Evolutionary conservation across 2,113 vertebrate species (phyloP).

Genomic region (Azemiops feae): DNA sequence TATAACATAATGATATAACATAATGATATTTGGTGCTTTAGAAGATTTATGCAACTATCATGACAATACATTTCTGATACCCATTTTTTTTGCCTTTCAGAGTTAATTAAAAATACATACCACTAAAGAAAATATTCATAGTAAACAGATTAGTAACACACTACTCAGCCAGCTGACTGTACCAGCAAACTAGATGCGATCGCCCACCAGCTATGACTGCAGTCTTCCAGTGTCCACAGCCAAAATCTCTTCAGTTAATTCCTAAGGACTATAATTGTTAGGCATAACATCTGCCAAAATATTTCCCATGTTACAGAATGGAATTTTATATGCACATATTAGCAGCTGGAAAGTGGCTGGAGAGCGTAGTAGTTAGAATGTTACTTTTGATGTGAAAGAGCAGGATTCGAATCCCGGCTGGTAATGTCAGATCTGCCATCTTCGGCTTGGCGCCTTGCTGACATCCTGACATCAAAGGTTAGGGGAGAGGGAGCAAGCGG

Average conservation of each 20-base stretch:
- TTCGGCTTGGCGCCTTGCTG: too few species aligned
- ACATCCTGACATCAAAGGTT: too few species aligned
- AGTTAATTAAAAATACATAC: constrained; percentile 2
- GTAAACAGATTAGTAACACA: constrained; percentile 46
- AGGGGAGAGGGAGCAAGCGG: too few species aligned
- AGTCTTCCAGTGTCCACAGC: constrained; percentile 38
- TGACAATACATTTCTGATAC: neutral
- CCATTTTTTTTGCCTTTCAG: neutral
- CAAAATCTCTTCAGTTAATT: constrained; percentile 44
- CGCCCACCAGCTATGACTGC: constrained; percentile 32
- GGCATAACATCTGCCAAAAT: constrained; percentile 41
- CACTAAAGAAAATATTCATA: constrained; percentile 1
- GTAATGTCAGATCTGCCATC: too few species aligned
- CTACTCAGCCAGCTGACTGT: constrained; percentile 3
- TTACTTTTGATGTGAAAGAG: too few species aligned
- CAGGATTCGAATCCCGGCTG: too few species aligned
- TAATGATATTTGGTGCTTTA: neutral
- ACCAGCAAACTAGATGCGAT: constrained; percentile 18
- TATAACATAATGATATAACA: too few species aligned
- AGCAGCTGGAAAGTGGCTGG: neutral
- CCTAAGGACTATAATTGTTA: constrained; percentile 51
- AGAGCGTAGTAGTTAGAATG: too few species aligned
- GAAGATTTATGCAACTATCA: neutral
- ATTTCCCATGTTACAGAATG: constrained; percentile 9
- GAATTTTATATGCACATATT: neutral